Conservation (phyloP, 1,140 invertebrate species). For the Heterodera carotae region DNA sequence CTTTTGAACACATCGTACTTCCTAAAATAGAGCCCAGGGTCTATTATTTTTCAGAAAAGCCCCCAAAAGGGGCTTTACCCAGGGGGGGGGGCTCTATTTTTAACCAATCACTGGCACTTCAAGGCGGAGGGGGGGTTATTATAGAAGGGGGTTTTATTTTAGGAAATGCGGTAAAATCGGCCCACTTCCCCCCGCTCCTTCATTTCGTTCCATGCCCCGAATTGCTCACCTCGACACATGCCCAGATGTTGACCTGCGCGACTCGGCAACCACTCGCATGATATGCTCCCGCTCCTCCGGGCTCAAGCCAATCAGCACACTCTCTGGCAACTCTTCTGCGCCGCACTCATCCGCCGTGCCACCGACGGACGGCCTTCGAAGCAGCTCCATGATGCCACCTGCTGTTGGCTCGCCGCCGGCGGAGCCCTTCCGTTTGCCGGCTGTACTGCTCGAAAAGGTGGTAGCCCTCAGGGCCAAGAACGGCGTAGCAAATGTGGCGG, state of each 20-base stretch:
- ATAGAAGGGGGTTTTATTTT: too few relatives aligned
- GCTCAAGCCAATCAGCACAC: conserved; percentile 38
- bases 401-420: too few relatives aligned
- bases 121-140: too few relatives aligned
- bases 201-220: not conserved
- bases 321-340: conserved; percentile 29
- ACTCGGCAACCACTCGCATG: conserved; percentile 38
- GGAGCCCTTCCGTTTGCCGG: not conserved
- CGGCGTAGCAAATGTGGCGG: not conserved
- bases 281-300: conserved; percentile 46
- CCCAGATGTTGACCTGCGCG: conserved; percentile 8
- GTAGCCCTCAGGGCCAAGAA: not conserved
- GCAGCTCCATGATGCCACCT: not conserved
- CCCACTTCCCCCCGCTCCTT: too few relatives aligned
- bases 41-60: too few relatives aligned
- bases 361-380: not conserved
- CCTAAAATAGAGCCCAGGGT: too few relatives aligned
- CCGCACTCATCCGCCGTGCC: not conserved
- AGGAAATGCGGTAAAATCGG: too few relatives aligned
- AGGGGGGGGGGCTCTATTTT: too few relatives aligned
- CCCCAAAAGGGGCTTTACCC: too few relatives aligned
- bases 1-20: too few relatives aligned
- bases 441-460: not conserved
- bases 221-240: not conserved
- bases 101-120: too few relatives aligned